These are phyloP conservation scores for Peribatodes rhomboidaria DNA, from an alignment of 2,888 invertebrate genomes.

Conservation along the genomic window DNA sequence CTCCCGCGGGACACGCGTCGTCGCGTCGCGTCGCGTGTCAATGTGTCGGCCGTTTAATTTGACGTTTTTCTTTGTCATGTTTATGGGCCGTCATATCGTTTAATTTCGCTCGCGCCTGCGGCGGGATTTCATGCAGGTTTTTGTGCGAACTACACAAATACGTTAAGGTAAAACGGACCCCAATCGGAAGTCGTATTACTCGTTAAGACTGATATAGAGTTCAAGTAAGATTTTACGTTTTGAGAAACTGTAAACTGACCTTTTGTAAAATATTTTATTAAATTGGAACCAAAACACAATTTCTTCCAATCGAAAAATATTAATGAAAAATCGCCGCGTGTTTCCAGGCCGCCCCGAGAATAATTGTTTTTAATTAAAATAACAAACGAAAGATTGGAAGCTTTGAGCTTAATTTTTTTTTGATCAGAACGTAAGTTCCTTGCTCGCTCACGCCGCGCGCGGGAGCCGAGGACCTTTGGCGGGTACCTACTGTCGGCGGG, in stretches of 20 bases:
- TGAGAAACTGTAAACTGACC: neutral
- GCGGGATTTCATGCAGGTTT: no score
- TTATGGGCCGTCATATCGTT: neutral
- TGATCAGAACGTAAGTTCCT: neutral
- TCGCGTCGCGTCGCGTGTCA: neutral
- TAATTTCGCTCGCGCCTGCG: neutral
- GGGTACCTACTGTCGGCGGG: no score
- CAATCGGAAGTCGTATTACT: no score
- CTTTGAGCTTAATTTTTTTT: conserved; percentile 21
- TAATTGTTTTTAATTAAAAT: conserved; percentile 35
- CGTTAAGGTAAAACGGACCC: no score
- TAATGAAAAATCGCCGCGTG: conserved; percentile 15
- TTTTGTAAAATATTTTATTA: neutral
- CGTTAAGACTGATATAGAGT: no score
- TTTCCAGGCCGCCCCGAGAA: conserved; percentile 3
- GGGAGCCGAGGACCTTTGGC: no score
- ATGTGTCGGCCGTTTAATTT: conserved; percentile 13
- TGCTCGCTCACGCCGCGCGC: neutral
- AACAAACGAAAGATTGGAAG: conserved; percentile 33
- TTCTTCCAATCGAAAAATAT: conserved; percentile 22
- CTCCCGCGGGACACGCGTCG: conserved; percentile 9
- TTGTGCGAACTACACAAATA: no score
- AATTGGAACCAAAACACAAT: conserved; percentile 7
- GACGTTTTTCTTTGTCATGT: conserved; percentile 6
- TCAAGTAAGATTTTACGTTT: neutral